Percentiles rank a stretch among this genome's conserved stretches.
These are phyloP conservation scores for Mercenaria mercenaria DNA, from an alignment of 1,140 invertebrate species.

Conservation along the genomic window DNA sequence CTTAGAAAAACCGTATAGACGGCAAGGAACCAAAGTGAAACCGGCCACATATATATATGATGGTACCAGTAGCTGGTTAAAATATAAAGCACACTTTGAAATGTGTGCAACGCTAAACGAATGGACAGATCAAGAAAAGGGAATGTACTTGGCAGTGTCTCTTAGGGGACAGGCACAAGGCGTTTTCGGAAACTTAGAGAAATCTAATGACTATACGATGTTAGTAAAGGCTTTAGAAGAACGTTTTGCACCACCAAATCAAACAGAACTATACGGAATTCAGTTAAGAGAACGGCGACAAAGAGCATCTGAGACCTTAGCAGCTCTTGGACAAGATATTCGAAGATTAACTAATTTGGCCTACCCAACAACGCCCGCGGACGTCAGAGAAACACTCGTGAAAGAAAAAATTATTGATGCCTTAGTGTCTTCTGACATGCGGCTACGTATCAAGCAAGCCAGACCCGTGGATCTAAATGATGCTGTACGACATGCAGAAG, in stretches of 20 bases:
- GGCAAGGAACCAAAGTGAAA: constrained; percentile 7
- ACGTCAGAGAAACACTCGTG: background rate
- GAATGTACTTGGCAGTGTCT: constrained; percentile 46
- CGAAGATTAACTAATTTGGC: background rate
- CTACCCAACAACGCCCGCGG: background rate
- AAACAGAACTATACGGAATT: too few relatives aligned
- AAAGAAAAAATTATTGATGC: background rate
- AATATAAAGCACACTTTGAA: constrained; percentile 63
- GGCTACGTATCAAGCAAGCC: background rate
- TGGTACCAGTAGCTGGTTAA: constrained; percentile 36
- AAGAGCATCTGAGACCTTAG: background rate
- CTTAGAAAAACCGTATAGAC: too few relatives aligned
- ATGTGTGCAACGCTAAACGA: constrained; percentile 40
- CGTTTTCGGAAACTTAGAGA: constrained; percentile 55
- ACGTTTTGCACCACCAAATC: too few relatives aligned
- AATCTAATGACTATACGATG: background rate
- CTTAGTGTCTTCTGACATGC: background rate
- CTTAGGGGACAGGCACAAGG: constrained; percentile 51
- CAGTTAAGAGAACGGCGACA: background rate
- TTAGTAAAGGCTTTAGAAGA: background rate
- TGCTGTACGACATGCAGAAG: background rate
- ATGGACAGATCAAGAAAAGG: constrained; percentile 36
- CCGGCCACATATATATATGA: constrained; percentile 58
- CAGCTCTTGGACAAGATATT: background rate
- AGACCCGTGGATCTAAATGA: background rate